Conservation (phyloP, 2,797 vertebrate genomes). For the Syndactyla subalaris region DNA sequence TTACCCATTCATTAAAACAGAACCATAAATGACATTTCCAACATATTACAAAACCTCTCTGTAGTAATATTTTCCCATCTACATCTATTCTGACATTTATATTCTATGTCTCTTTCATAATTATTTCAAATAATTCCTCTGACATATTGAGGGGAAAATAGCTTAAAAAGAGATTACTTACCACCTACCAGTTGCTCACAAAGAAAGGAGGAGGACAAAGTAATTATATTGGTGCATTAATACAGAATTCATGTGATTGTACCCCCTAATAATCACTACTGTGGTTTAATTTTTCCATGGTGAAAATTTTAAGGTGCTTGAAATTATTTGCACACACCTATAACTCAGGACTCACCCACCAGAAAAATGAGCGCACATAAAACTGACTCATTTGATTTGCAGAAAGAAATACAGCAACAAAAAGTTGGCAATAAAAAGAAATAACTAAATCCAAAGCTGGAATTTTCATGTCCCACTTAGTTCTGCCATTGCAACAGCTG, state of each 20-base stretch:
- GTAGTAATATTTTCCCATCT: slow-evolving; percentile 61
- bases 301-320: background rate
- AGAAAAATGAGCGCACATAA: background rate
- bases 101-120: slow-evolving; percentile 65
- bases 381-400: background rate
- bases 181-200: slow-evolving; percentile 30
- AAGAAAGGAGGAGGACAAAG: slow-evolving; percentile 12
- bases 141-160: slow-evolving; percentile 55
- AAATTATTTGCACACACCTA: background rate
- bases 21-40: slow-evolving; percentile 69
- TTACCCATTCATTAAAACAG: slow-evolving; percentile 70
- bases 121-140: slow-evolving; percentile 68
- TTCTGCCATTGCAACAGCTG: background rate
- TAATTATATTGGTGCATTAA: slow-evolving; percentile 14
- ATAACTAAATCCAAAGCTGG: background rate
- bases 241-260: background rate
- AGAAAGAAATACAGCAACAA: background rate
- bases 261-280: background rate
- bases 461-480: background rate
- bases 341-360: background rate
- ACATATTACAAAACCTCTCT: slow-evolving; percentile 49
- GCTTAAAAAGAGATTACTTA: slow-evolving; percentile 66
- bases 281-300: background rate
- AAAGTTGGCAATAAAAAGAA: background rate
- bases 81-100: slow-evolving; percentile 71